phyloP scores from a whole-genome alignment of 92 coral and sea anemone species.

The Umimayanthus kanabou region DNA sequence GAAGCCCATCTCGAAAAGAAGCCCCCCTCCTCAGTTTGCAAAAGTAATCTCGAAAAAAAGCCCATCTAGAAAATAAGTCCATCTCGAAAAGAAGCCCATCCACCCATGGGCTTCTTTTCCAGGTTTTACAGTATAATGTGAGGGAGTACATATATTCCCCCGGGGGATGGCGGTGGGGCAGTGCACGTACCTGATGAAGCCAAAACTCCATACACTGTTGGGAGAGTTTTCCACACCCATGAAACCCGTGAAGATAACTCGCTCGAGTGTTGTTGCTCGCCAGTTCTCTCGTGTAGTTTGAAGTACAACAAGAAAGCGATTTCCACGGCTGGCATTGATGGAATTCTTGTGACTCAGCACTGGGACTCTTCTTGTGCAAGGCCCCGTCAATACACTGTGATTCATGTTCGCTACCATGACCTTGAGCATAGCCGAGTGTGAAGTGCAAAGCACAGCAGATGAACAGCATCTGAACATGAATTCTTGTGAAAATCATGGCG shows the following conservation, averaged over 20 bases:
- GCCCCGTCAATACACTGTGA: conserved; percentile 69
- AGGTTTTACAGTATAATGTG: no score
- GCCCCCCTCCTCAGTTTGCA: no score
- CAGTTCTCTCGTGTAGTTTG: conserved; percentile 67
- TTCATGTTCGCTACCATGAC: neutral
- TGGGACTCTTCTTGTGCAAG: conserved; percentile 76
- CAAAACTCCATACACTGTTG: conserved; percentile 69
- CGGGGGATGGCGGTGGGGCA: no score
- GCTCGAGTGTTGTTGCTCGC: conserved; percentile 59
- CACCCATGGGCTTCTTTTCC: no score
- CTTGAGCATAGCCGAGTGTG: neutral
- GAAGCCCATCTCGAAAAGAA: no score
- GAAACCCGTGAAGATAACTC: conserved; percentile 81
- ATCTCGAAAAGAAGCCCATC: no score
- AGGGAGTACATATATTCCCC: no score
- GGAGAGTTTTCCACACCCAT: conserved; percentile 75
- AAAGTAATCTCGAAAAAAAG: no score
- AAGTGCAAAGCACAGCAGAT: conserved; percentile 1
- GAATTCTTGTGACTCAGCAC: conserved; percentile 57
- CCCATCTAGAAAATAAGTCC: no score
- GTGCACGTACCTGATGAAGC: conserved; percentile 74
- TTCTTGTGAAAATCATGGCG: neutral
- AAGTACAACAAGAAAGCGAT: conserved; percentile 70
- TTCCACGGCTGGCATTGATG: conserved; percentile 70
- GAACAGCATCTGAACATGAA: neutral